Base-by-base conservation (phyloP, 2,888 invertebrate genomes). In the Napeogenes inachia region DNA sequence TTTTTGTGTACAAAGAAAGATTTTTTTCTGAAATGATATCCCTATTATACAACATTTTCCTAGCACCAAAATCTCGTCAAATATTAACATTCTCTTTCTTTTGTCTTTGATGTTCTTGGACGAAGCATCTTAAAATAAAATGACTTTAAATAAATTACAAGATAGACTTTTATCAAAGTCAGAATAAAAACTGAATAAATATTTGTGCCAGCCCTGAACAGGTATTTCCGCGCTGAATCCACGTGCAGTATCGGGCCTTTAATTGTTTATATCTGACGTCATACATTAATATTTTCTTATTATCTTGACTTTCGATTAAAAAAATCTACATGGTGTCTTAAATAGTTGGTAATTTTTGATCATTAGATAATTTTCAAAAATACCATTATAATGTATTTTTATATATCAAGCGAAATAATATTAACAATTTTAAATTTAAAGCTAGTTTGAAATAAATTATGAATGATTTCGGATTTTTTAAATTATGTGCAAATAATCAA, bases 201-300 rank as follows among this genome's bases (percentile, higher is more conserved):
- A 68, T 64, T 69, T 67, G 69, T 68, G 59, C 72, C 78, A 78
- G 75, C 75, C 75, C 71, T 77, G 67, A 73, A 42, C 10, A 12
- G 10, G 77, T 71, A 70, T 75, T 71, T 75, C 75, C 69, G 62
- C 76, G 65, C 76, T 82, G 85, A 82, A 80, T 76, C 72, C 72
- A 60, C 45, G 70, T 80, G 84, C 85, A 82, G 75, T 85, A 84
- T 86, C 84, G 74, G 63, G 62, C 65, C 65, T 64, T 68, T 75
- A 79, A 82, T 82, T 85, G 84, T 84, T 76, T 74, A 69, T 68
- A 21, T 21, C 21, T 21, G 21, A 21, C 21, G 21, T 21, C 21
- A 21, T 21, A 21, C 21, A 21, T 21, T 21, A 21, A 21, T 21
- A 21, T 21, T 21, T 21, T 21, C 21, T 21, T 21, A 21, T 21